phyloP scores from a whole-genome alignment of 1,140 invertebrate genomes.

The Liolophura sinensis region DNA sequence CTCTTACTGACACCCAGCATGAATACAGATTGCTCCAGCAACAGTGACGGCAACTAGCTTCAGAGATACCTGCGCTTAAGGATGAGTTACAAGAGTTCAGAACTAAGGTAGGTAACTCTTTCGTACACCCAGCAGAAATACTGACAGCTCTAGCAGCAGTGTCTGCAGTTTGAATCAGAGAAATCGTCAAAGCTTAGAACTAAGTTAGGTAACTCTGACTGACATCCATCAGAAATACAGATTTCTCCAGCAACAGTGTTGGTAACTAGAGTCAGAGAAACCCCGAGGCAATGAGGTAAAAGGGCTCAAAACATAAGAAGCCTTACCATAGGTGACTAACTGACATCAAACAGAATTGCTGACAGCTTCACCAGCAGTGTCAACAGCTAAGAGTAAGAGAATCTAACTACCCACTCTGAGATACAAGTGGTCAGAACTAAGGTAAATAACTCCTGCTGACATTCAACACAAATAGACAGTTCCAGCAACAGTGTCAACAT shows the following conservation, averaged over 20 bases:
- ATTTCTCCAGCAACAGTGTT: slow-evolving; percentile 31
- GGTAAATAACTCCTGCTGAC: slow-evolving; percentile 7
- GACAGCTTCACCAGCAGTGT: neutral
- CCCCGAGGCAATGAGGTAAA: slow-evolving; percentile 15
- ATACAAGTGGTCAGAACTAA: slow-evolving; percentile 13
- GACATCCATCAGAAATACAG: slow-evolving; percentile 21
- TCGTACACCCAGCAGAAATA: no score
- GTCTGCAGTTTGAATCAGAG: no score
- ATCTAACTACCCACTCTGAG: slow-evolving; percentile 16
- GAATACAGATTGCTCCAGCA: neutral
- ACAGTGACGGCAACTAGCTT: neutral
- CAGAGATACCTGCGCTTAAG: slow-evolving; percentile 19
- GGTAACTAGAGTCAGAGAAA: slow-evolving; percentile 22
- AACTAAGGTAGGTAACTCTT: slow-evolving; percentile 10
- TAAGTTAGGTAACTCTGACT: neutral
- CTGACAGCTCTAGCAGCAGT: no score
- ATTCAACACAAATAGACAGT: no score
- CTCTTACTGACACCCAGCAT: neutral
- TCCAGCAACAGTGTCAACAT: no score
- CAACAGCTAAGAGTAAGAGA: slow-evolving; percentile 13
- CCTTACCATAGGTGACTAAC: neutral
- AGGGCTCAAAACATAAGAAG: slow-evolving; percentile 30
- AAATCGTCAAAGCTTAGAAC: no score
- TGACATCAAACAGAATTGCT: neutral
- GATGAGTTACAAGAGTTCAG: slow-evolving; percentile 15